These are phyloP conservation scores for Brachyalestes nurse DNA, from an alignment of 2,797 vertebrate species.

Conservation along the genomic window DNA sequence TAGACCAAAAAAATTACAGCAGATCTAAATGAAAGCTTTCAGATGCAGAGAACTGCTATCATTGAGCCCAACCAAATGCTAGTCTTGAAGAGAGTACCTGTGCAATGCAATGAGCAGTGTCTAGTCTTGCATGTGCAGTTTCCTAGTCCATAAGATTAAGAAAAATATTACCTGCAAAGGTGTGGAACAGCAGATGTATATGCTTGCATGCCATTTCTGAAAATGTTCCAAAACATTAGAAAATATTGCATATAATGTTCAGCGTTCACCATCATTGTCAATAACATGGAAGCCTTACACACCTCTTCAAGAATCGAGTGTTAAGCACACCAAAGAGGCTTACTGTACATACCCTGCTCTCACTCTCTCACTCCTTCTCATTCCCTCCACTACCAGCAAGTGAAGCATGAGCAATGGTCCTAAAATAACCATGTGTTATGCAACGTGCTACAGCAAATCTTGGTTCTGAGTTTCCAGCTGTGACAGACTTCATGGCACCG, in stretches of 20 bases:
- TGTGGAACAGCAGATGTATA: not conserved
- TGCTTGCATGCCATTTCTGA: not conserved
- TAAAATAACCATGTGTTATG: conserved; percentile 69
- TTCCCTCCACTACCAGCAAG: conserved; percentile 14
- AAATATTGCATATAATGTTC: not conserved
- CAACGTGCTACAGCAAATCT: conserved; percentile 60
- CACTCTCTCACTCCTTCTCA: conserved; percentile 56
- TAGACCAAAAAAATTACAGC: not conserved
- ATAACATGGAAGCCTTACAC: not conserved
- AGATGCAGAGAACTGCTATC: not conserved
- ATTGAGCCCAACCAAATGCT: not conserved
- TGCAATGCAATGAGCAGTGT: not conserved
- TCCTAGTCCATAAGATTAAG: not conserved
- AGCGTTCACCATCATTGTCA: not conserved
- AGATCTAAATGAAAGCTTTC: not conserved
- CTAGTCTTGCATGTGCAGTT: not conserved
- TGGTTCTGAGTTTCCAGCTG: conserved; percentile 52
- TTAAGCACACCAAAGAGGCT: not conserved
- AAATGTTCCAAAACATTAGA: not conserved
- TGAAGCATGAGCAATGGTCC: conserved; percentile 65
- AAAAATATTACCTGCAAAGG: not conserved
- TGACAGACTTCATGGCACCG: conserved; percentile 45
- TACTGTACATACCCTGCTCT: not conserved
- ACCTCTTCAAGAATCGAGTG: not conserved
- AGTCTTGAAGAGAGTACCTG: not conserved